These are phyloP conservation scores for Gymnobelideus leadbeateri DNA, from an alignment of 2,113 vertebrate genomes.

Conservation along the genomic window DNA sequence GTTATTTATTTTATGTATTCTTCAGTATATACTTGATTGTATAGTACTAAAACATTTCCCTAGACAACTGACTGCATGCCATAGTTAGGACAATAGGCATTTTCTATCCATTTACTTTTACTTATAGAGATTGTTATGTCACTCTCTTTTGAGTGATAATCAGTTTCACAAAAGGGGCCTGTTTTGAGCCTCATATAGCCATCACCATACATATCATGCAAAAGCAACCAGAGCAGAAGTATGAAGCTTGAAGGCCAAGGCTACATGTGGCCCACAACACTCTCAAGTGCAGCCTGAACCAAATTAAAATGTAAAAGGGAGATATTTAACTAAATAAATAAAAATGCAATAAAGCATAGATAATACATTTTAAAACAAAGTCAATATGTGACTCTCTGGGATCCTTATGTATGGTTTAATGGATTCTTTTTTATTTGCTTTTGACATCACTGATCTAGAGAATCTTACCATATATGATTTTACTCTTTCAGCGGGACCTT, in stretches of 20 bases:
- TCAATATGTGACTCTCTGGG: not conserved
- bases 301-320: not conserved
- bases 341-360: not conserved
- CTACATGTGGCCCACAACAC: not conserved
- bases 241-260: not conserved
- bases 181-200: not conserved
- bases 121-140: not conserved
- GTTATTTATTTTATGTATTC: not conserved
- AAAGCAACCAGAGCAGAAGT: not conserved
- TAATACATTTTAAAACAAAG: not conserved
- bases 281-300: not conserved
- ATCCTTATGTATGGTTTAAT: not conserved
- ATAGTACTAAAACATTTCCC: not conserved
- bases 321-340: not conserved
- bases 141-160: not conserved
- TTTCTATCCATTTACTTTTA: not conserved
- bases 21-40: not conserved
- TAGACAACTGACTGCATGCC: not conserved
- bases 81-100: not conserved
- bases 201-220: not conserved
- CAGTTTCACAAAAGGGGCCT: not conserved
- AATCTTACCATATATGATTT: not conserved
- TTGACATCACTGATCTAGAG: not conserved
- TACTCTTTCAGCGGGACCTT: not conserved
- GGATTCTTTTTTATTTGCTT: not conserved